Evolutionary conservation across 2,888 invertebrate genomes (phyloP), one percentile per base, ranked within the genome.

Genomic region (Chaetogeoica ovagalla): DNA sequence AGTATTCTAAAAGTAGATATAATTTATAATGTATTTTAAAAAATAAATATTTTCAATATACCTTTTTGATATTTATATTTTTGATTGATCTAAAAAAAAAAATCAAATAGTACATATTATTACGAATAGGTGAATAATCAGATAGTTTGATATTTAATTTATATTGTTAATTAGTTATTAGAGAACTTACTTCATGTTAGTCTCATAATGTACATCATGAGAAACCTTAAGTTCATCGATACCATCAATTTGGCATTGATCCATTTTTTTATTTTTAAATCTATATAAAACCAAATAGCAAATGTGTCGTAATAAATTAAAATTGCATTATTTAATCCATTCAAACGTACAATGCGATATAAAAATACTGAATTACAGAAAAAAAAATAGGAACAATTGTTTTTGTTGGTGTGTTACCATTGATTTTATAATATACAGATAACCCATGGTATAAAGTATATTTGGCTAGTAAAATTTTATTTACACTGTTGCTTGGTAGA

Each of bases 1-100:
- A 43, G 37, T n/a, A n/a, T 57, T 79, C 79, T 79, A 60, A 71
- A 70, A 63, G 62, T 55, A 21, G 2, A 52, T 55, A 59, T 39
- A 37, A 52, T 62, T 39, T 43, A 39, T 23, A 75, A 66, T 21
- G 48, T n/a, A 59, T 15, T n/a, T 6, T 21, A 43, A 30, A 17
- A 7, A 60, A 17, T 57, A 21, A 23, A 6, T 30, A 13, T 55
- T 52, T 43, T 48, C 2, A 52, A 52, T 55, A 1, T 79, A 79
- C 79, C 71, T 79, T 79, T 79, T 71, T 79, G 15, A 79, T 71
- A 71, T n/a, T 63, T 13, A 79, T 63, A 13, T 62, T 52, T 79
- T 52, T 79, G 52, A 63, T 57, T 71, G 79, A 79, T 39, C 79
- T 79, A 15, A 63, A 77, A 69, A 68, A 70, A 8, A 52, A 23